Conservation (phyloP, 1,140 invertebrate genomes). For the Pachypsylla venusta region DNA sequence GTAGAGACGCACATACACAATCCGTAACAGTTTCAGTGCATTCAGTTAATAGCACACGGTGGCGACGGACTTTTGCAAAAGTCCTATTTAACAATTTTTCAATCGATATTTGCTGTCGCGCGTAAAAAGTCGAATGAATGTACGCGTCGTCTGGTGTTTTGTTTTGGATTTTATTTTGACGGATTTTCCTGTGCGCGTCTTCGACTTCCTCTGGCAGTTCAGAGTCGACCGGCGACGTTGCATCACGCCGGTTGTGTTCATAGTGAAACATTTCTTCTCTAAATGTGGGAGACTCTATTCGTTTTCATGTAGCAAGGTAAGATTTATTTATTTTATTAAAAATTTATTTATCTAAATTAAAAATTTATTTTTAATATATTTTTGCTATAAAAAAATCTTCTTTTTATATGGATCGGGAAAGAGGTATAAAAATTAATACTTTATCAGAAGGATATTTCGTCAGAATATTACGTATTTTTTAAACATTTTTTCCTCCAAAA, state of each 20-base stretch:
- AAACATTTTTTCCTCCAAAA: no score
- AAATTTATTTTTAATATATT: no score
- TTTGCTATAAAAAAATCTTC: no score
- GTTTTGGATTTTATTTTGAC: constrained; percentile 10
- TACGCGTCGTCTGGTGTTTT: background rate
- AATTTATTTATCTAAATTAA: no score
- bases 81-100: no score
- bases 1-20: no score
- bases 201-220: background rate
- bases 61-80: background rate
- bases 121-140: constrained; percentile 4
- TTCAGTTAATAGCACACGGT: background rate
- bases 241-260: constrained; percentile 1
- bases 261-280: background rate
- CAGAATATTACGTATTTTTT: no score
- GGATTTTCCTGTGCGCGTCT: constrained; percentile 5
- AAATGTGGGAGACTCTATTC: constrained; percentile 8
- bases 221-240: background rate
- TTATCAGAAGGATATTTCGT: no score
- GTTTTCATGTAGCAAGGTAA: constrained; percentile 9
- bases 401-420: no score
- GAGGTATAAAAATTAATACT: no score
- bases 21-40: background rate
- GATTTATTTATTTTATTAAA: no score
- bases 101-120: constrained; percentile 4